A percentile compares a stretch with the other conserved stretches of the same genome.
phyloP scores from a whole-genome alignment of 2,888 invertebrate species.

The Drosophila neoperkinsi region DNA sequence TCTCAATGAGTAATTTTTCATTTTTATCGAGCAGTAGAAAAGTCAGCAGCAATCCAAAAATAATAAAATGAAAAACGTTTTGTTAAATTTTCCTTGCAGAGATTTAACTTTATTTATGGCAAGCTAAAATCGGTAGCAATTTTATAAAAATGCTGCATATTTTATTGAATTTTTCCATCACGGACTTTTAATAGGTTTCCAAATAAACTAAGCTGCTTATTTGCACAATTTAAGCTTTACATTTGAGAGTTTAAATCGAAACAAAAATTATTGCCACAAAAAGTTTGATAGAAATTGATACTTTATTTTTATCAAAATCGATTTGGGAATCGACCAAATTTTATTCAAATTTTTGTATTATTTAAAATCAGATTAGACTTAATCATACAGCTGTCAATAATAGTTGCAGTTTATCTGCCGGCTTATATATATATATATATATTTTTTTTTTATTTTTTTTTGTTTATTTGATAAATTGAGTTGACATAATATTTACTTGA shows the following conservation, averaged over 20 bases:
- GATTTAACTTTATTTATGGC: background rate
- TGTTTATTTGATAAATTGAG: background rate
- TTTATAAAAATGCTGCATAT: background rate
- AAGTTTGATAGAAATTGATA: too few species aligned
- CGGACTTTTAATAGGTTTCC: background rate
- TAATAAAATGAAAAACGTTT: background rate
- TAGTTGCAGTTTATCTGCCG: background rate
- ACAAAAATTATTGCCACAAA: background rate
- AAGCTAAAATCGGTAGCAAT: background rate
- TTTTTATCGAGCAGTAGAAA: background rate
- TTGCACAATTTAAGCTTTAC: background rate
- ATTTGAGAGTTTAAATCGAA: background rate
- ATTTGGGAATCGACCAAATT: too few species aligned
- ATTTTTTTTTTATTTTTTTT: background rate
- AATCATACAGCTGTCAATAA: background rate
- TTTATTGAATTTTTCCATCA: constrained; percentile 4
- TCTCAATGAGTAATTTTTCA: background rate
- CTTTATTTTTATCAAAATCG: background rate
- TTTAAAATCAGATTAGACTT: background rate
- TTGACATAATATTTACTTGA: background rate
- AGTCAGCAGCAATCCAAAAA: background rate
- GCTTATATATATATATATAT: background rate
- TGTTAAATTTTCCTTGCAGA: background rate
- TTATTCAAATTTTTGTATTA: too few species aligned
- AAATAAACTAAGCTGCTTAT: constrained; percentile 1